Base-by-base conservation (phyloP, 2,888 invertebrate genomes). In the Leuctra nigra region DNA sequence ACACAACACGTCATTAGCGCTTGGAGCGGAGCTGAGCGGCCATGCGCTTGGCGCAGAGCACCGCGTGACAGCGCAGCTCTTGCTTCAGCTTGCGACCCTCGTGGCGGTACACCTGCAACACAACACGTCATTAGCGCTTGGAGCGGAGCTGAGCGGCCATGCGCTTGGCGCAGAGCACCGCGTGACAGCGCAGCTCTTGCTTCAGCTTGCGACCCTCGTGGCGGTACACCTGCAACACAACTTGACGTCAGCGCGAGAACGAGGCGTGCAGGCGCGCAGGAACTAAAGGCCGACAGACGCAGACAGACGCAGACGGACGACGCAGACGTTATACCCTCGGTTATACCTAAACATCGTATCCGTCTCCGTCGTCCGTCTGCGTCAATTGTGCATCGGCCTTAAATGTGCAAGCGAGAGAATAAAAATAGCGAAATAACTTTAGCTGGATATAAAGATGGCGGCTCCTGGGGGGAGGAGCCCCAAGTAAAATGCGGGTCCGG, bases 41-140 rank as follows among this genome's bases (percentile, higher is more conserved):
- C 65, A 92, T 86, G 69, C 86, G 84, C 69, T 86, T 83, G 57
- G 96, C 93, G 76, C 97, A 98, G 25, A 59, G 56, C 11, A 96
- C 97, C 20, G 98, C 98, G 75, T 99, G 98, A 72, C 98, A 98
- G 61, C 98, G 82, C 33, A 98, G 80, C 73, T 99, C 98, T 67
- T 97, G 95, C 71, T 96, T 92, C 64, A 98, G 80, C 68, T 91
- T 86, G 63, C 95, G 86, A 53, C 97, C 97, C 72, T 97, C 97
- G 74, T 96, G 95, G 56, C 95, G 79, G 72, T 93, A 94, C 4
- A 98, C 87, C 92, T 92, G 92, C 72, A 91, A 91, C 2, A 1
- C 18, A 1, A 20, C 11, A 1, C 41, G 20, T 20, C 11, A 2
- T 4, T 36, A 2, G 4, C 3, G 75, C 68, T 88, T 84, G 54